phyloP scores from a whole-genome alignment of 2,113 vertebrate genomes.

The Pongo pygmaeus region DNA sequence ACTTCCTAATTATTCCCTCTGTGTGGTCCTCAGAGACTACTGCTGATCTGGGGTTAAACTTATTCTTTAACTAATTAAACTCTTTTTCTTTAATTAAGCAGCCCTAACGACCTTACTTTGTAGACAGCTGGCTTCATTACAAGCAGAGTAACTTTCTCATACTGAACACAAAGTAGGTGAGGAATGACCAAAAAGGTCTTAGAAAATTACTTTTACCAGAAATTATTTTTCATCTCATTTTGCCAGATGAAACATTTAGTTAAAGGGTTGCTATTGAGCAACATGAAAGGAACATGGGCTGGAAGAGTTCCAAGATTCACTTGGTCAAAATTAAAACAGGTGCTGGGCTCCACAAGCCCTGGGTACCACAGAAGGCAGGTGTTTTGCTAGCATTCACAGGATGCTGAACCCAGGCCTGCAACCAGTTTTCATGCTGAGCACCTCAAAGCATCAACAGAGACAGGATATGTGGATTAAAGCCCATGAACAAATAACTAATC shows the following conservation, averaged over 20 bases:
- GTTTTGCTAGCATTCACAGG: background rate
- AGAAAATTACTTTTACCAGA: background rate
- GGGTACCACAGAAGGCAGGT: rapidly evolving
- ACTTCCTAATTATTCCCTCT: slow-evolving; percentile 63
- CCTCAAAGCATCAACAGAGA: background rate
- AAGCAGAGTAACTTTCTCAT: slow-evolving; percentile 38
- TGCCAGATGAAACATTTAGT: slow-evolving; percentile 4
- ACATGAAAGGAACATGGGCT: background rate
- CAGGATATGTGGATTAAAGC: background rate
- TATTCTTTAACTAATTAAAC: slow-evolving; percentile 75
- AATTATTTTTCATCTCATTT: background rate
- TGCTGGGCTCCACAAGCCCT: background rate
- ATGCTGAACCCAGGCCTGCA: background rate
- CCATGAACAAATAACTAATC: background rate
- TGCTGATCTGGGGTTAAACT: slow-evolving; percentile 66
- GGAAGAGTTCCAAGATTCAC: background rate
- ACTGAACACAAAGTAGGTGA: slow-evolving; percentile 21
- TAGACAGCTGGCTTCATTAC: slow-evolving; percentile 29
- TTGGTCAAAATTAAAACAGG: background rate
- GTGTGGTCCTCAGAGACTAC: slow-evolving; percentile 49
- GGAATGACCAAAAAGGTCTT: background rate
- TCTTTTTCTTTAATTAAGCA: slow-evolving; percentile 63
- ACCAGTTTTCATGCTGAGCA: background rate
- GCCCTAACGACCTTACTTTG: slow-evolving; percentile 34
- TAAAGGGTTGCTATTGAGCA: background rate